These are phyloP conservation scores for Drosophila burlai DNA, from an alignment of 1,140 invertebrate genomes.

Conservation along the genomic window DNA sequence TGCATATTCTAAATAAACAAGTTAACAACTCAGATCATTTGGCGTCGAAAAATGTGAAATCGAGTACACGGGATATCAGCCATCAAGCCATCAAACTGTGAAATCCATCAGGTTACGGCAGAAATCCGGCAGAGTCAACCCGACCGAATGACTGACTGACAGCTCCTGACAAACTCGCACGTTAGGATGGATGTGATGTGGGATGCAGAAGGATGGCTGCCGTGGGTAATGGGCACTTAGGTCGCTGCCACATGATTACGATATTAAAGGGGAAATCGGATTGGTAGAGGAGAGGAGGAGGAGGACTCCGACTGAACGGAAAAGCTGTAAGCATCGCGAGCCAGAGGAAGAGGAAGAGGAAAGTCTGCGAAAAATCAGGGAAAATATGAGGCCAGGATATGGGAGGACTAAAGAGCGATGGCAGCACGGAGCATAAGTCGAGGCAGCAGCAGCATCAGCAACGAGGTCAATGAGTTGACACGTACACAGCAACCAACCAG, in stretches of 20 bases:
- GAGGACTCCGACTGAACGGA: slow-evolving; percentile 3
- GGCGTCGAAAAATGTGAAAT: slow-evolving; percentile 23
- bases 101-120: slow-evolving; percentile 45
- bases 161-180: slow-evolving; percentile 35
- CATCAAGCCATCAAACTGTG: slow-evolving; percentile 40
- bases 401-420: slow-evolving; percentile 26
- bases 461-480: slow-evolving; percentile 68
- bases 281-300: slow-evolving; percentile 1
- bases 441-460: slow-evolving; percentile 27
- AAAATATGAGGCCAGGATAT: slow-evolving; percentile 23
- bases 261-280: slow-evolving; percentile 45
- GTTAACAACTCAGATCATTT: slow-evolving; percentile 10
- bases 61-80: slow-evolving; percentile 27
- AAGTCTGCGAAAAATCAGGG: slow-evolving; percentile 34
- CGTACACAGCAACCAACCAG: slow-evolving; percentile 35
- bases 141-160: slow-evolving; percentile 23
- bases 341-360: neutral
- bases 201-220: slow-evolving; percentile 10
- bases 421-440: slow-evolving; percentile 25
- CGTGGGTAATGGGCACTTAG: slow-evolving; percentile 61
- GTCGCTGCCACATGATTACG: slow-evolving; percentile 58
- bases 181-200: slow-evolving; percentile 8
- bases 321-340: slow-evolving; percentile 31
- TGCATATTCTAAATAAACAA: slow-evolving; percentile 6
- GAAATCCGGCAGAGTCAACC: slow-evolving; percentile 30